A percentile compares a stretch with the other conserved stretches of the same genome.
Conservation (phyloP, 1,140 invertebrate species). For the Ceratosolen solmsi region DNA sequence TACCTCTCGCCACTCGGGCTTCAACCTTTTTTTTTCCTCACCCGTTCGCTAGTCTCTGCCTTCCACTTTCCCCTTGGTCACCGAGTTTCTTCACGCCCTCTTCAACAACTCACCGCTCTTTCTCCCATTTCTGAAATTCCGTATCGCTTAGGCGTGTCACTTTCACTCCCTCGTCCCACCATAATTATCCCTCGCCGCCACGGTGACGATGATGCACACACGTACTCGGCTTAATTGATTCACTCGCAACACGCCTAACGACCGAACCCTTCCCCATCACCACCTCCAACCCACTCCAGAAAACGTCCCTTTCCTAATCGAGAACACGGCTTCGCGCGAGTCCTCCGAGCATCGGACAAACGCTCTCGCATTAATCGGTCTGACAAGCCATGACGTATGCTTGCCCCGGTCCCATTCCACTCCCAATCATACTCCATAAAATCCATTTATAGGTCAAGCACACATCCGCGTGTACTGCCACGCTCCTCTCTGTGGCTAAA, state of each 20-base stretch:
- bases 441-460: no score
- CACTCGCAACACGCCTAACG: neutral
- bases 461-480: no score
- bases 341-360: neutral
- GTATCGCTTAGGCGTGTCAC: conserved; percentile 13
- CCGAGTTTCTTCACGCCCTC: neutral
- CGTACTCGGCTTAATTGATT: conserved; percentile 27
- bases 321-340: neutral
- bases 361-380: neutral
- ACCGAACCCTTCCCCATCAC: neutral
- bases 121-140: neutral
- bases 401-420: no score
- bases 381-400: neutral
- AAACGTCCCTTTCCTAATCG: no score
- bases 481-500: no score
- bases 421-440: no score
- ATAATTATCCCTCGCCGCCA: neutral
- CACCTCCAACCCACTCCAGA: neutral
- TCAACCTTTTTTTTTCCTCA: no score
- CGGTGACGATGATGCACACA: neutral
- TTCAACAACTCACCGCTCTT: neutral
- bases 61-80: neutral
- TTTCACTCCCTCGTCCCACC: neutral
- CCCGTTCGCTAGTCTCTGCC: neutral
- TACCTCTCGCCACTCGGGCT: neutral